A percentile compares a stretch with the other conserved stretches of the same genome.
Evolutionary conservation across 1,140 invertebrate species (phyloP).

Genomic region (Diorhabda elongata): DNA sequence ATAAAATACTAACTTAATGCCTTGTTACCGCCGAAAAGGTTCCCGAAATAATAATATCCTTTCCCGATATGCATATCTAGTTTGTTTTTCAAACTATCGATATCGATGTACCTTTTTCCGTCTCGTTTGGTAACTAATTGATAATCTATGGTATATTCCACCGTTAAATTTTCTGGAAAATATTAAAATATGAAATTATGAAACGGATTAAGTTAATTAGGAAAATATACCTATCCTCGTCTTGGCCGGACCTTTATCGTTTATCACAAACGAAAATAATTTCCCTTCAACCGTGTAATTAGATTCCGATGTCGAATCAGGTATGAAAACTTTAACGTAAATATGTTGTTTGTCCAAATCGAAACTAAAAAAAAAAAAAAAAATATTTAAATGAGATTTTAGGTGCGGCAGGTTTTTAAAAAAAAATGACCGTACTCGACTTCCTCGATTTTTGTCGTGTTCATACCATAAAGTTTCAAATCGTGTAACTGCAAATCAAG

Average conservation of each 20-base stretch:
- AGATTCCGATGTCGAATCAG: conserved; percentile 54
- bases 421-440: conserved; percentile 28
- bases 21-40: conserved; percentile 56
- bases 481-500: conserved; percentile 31
- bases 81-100: conserved; percentile 50
- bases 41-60: conserved; percentile 50
- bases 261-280: conserved; percentile 64
- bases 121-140: conserved; percentile 52
- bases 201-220: not conserved
- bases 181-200: not conserved
- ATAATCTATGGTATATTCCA: conserved; percentile 54
- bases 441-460: conserved; percentile 23
- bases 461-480: conserved; percentile 27
- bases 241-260: conserved; percentile 62
- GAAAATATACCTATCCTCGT: conserved; percentile 46
- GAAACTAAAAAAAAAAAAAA: conserved; percentile 43
- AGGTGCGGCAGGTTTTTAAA: not conserved
- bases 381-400: not conserved
- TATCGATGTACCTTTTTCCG: conserved; percentile 52
- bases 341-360: conserved; percentile 51
- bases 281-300: conserved; percentile 65
- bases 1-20: conserved; percentile 49
- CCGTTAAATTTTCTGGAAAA: conserved; percentile 45
- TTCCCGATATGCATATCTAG: conserved; percentile 56
- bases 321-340: conserved; percentile 46